phyloP scores from a whole-genome alignment of 2,888 invertebrate species.

The Mimumesa dahlbomi region DNA sequence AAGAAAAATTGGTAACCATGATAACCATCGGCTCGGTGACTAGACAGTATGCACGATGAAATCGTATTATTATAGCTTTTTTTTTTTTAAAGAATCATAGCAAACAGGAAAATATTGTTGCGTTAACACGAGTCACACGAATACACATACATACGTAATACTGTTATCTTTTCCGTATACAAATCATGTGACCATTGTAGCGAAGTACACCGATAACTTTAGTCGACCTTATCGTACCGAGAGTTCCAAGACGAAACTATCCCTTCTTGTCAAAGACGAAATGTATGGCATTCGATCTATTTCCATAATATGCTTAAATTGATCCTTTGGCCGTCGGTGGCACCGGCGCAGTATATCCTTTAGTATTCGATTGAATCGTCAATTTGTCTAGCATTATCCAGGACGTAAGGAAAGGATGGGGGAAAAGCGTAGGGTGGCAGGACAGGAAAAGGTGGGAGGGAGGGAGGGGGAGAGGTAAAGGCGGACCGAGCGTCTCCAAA shows the following conservation, averaged over 20 bases:
- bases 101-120: too few species aligned
- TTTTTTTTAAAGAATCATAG: too few species aligned
- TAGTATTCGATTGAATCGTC: conserved; percentile 78
- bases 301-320: conserved; percentile 67
- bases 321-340: conserved; percentile 60
- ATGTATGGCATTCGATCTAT: conserved; percentile 46
- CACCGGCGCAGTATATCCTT: conserved; percentile 71
- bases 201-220: too few species aligned
- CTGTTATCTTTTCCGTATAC: too few species aligned
- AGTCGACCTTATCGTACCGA: neutral
- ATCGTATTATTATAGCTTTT: too few species aligned
- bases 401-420: conserved; percentile 61
- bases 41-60: too few species aligned
- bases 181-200: too few species aligned
- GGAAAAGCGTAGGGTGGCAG: conserved; percentile 18
- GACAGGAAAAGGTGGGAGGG: conserved; percentile 17
- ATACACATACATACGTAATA: too few species aligned
- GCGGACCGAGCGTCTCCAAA: conserved; percentile 73
- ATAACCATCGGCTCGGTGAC: too few species aligned
- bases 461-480: conserved; percentile 44
- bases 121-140: too few species aligned
- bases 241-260: conserved; percentile 4
- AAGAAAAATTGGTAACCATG: neutral
- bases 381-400: conserved; percentile 80
- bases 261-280: conserved; percentile 6